These are phyloP conservation scores for Diplazon laetatorius DNA, from an alignment of 2,888 invertebrate genomes.

Conservation along the genomic window DNA sequence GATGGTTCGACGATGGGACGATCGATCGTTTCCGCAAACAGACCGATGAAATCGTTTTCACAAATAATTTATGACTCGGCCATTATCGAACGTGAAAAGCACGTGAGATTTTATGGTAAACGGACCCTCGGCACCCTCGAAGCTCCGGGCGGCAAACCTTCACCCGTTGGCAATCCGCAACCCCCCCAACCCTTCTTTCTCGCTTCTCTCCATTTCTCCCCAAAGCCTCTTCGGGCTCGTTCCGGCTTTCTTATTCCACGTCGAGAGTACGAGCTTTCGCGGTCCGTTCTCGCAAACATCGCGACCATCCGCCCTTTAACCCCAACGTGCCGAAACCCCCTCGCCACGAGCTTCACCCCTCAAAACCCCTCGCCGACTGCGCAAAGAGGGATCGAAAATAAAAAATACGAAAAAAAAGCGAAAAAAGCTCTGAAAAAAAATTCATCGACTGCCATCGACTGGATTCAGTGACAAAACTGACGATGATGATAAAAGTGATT, in stretches of 20 bases:
- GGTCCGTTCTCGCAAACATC: background rate
- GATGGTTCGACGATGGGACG: background rate
- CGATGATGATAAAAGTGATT: background rate
- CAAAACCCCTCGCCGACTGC: background rate
- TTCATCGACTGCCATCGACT: background rate
- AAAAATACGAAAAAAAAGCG: no score
- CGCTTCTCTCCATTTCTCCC: background rate
- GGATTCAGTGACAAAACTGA: background rate
- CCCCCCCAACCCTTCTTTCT: no score
- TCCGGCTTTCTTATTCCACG: background rate
- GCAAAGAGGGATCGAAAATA: no score
- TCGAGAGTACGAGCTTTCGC: background rate
- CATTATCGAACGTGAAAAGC: constrained; percentile 41
- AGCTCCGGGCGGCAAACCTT: constrained; percentile 4
- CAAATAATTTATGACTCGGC: constrained; percentile 41
- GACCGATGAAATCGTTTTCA: constrained; percentile 37
- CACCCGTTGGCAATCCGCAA: no score
- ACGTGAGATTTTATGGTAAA: constrained; percentile 45
- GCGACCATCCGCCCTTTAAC: no score
- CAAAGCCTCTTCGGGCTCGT: no score
- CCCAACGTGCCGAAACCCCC: no score
- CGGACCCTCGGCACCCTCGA: background rate
- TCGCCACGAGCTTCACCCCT: background rate
- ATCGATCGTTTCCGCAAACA: constrained; percentile 40
- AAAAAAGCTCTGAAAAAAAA: no score